Conservation (phyloP, 2,888 invertebrate species). For the Ecdyonurus torrentis region DNA sequence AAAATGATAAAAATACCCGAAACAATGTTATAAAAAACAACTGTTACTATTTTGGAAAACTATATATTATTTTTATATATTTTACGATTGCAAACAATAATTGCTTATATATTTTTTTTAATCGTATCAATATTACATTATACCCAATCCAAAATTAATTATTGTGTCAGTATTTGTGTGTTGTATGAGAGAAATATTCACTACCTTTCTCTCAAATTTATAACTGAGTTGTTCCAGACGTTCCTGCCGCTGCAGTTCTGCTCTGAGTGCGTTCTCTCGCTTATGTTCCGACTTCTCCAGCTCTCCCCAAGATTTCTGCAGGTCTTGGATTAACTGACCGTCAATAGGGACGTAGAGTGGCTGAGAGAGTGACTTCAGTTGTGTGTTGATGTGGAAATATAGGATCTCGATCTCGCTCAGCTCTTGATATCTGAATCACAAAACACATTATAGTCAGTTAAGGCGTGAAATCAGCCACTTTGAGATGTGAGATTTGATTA, state of each 20-base stretch:
- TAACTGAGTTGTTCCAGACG: constrained; percentile 86
- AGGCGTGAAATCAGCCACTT: too few relatives aligned
- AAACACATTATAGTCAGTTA: too few relatives aligned
- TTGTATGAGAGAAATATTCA: constrained; percentile 4
- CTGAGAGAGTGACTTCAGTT: constrained; percentile 84
- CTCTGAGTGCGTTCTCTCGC: constrained; percentile 79
- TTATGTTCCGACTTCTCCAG: constrained; percentile 89
- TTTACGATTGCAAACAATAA: too few relatives aligned
- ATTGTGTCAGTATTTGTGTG: background rate
- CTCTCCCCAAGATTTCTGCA: constrained; percentile 86
- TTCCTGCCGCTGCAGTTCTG: constrained; percentile 82
- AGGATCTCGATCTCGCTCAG: constrained; percentile 93
- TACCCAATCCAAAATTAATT: too few relatives aligned
- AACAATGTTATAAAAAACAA: too few relatives aligned
- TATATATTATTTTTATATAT: too few relatives aligned
- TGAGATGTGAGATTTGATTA: too few relatives aligned
- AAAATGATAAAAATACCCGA: too few relatives aligned
- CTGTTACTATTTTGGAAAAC: too few relatives aligned
- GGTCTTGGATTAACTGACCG: constrained; percentile 83
- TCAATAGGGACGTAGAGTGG: constrained; percentile 72
- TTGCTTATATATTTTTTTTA: too few relatives aligned
- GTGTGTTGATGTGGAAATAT: constrained; percentile 92
- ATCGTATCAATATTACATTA: too few relatives aligned
- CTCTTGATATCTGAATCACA: constrained; percentile 89
- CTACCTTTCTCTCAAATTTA: constrained; percentile 84